Base-by-base conservation (phyloP, 2,113 vertebrate species). In the Ramphastos sulfuratus region DNA sequence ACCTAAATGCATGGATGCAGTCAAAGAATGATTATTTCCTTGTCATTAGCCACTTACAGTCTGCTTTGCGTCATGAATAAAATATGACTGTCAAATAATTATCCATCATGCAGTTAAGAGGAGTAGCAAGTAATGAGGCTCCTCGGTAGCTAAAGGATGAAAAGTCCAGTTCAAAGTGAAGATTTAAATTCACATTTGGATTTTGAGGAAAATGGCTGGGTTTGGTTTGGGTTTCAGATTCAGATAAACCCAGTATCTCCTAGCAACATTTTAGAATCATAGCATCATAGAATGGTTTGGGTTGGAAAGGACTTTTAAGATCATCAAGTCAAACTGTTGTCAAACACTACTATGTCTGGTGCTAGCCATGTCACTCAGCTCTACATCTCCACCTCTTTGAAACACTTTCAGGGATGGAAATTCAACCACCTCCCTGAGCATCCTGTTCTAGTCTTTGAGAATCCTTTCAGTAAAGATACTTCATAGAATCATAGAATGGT, bases 21-120 rank as follows among this genome's bases (percentile, higher is more conserved):
- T 16, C 63, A 44, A 69, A 67, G 59, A 79, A 73, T 80, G 5
- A 82, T 76, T 44, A 73, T 92, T 88, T 83, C 64, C 27, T 56
- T 33, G 21, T 78, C 46, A 87, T 80, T 85, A 88, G 44, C 37
- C 16, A 48, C 33, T 59, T 52, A 16, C 21, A 56, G 74, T 84
- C 82, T 90, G 82, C 87, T 71, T 63, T 12, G 48, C 80, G 37
- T 73, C 59, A 90, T 73, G 64, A 90, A 83, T 92, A 85, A 92
- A 80, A 83, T 76, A 88, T 70, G 50, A 85, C 73, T 85, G 42
- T 80, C 33, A 83, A 65, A 76, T 69, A 90, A 85, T 56, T 58
- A 86, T 48, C 69, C 31, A 39, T 91, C 52, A 58, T 39, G 20
- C 2, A 84, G 20, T 33, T 82, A 48, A 63, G 28, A 60, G 48